Evolutionary conservation across 1,140 invertebrate species (phyloP).

Genomic region (Zophobas morio): DNA sequence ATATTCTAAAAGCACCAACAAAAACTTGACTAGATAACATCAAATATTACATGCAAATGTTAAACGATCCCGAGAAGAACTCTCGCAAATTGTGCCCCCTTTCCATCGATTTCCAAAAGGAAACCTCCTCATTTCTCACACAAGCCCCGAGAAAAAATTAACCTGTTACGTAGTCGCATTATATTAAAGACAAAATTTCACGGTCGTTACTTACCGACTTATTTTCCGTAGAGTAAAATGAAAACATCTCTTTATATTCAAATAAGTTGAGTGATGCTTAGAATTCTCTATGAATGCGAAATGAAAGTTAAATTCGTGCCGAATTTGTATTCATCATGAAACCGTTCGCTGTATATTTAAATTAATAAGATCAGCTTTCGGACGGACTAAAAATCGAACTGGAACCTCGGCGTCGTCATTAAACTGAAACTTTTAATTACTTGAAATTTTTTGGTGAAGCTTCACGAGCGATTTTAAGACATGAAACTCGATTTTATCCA

Average conservation of each 20-base stretch:
- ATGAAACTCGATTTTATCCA: slow-evolving; percentile 14
- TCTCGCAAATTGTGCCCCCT: background rate
- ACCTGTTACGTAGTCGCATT: slow-evolving; percentile 16
- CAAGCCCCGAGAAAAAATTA: slow-evolving; percentile 9
- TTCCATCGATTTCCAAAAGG: background rate
- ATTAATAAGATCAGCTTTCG: slow-evolving; percentile 50
- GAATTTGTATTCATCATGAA: slow-evolving; percentile 56
- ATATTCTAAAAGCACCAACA: slow-evolving; percentile 40
- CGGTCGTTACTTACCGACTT: slow-evolving; percentile 42
- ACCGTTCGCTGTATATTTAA: slow-evolving; percentile 53
- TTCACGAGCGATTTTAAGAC: background rate
- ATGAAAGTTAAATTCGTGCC: slow-evolving; percentile 54
- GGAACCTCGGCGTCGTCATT: background rate
- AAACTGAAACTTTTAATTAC: slow-evolving; percentile 21
- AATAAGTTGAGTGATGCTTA: slow-evolving; percentile 53
- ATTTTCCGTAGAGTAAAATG: slow-evolving; percentile 46
- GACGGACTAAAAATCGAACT: slow-evolving; percentile 8
- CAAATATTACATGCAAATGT: slow-evolving; percentile 22
- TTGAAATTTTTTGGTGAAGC: slow-evolving; percentile 1
- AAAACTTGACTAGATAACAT: slow-evolving; percentile 40
- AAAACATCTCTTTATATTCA: slow-evolving; percentile 57
- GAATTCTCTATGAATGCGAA: slow-evolving; percentile 56
- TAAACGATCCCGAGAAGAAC: slow-evolving; percentile 2
- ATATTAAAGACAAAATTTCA: slow-evolving; percentile 31
- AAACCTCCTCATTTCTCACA: background rate